Percentiles rank a stretch among this genome's conserved stretches.
These are phyloP conservation scores for Eutrigla gurnardus DNA, from an alignment of 2,797 vertebrate genomes.

Conservation along the genomic window DNA sequence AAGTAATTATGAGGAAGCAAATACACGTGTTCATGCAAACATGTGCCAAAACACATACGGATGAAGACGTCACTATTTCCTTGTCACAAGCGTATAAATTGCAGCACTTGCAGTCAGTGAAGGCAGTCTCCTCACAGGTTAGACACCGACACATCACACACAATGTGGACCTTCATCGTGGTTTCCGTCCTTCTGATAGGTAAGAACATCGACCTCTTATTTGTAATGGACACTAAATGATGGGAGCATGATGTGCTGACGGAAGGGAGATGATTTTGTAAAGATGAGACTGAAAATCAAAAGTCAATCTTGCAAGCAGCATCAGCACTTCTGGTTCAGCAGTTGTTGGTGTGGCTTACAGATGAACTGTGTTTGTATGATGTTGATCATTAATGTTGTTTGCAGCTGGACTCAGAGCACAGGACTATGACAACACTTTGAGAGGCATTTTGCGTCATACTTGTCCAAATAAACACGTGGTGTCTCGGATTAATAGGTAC, in stretches of 20 bases:
- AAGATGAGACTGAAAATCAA: too few relatives aligned
- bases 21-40: background rate
- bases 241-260: background rate
- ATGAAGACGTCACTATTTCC: background rate
- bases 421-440: background rate
- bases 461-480: background rate
- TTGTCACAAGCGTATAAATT: slow-evolving; percentile 4
- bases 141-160: background rate
- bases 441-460: background rate
- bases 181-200: slow-evolving; percentile 1
- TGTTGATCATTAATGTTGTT: background rate
- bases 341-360: too few relatives aligned
- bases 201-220: background rate
- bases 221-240: background rate
- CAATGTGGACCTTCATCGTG: slow-evolving; percentile 1
- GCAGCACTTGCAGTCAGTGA: background rate
- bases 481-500: slow-evolving; percentile 30
- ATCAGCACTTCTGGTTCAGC: too few relatives aligned
- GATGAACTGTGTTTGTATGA: background rate
- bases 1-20: background rate
- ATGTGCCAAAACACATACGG: background rate
- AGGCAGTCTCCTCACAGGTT: background rate
- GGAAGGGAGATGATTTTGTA: background rate
- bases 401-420: slow-evolving; percentile 12
- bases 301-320: too few relatives aligned